phyloP scores from a whole-genome alignment of 1,140 invertebrate species.

The Neuroterus valhalla region DNA sequence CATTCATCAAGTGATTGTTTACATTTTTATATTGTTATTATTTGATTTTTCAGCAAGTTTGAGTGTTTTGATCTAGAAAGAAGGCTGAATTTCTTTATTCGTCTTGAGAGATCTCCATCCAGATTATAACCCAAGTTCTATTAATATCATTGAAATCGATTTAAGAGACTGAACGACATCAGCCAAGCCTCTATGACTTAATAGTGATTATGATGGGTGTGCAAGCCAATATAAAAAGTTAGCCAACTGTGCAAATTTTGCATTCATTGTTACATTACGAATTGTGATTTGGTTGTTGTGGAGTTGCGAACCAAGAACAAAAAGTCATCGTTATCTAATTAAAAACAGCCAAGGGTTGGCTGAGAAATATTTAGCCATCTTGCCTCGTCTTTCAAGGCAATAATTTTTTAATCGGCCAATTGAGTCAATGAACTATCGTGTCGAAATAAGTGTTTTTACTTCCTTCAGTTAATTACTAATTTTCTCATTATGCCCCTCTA shows the following conservation, averaged over 20 bases:
- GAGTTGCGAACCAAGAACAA: background rate
- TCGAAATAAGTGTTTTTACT: background rate
- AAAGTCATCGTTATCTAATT: background rate
- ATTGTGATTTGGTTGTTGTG: background rate
- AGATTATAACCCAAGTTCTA: background rate
- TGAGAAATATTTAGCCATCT: background rate
- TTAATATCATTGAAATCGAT: constrained; percentile 6
- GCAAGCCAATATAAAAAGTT: background rate
- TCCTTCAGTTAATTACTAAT: constrained; percentile 1
- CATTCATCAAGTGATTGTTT: too few species aligned
- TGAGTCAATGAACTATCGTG: background rate
- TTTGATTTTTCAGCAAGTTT: background rate
- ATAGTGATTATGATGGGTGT: background rate
- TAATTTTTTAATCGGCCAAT: background rate
- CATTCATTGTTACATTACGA: background rate
- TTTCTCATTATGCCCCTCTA: background rate
- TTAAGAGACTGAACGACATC: background rate
- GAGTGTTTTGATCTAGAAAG: background rate
- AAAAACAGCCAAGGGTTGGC: background rate
- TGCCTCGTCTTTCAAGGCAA: background rate
- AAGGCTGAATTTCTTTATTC: background rate
- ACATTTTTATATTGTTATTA: background rate
- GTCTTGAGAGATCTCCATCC: background rate
- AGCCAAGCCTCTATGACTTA: constrained; percentile 19
- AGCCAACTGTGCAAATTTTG: constrained; percentile 15